Base-by-base conservation (phyloP, 2,888 invertebrate species). In the Drosophila infuscata region DNA sequence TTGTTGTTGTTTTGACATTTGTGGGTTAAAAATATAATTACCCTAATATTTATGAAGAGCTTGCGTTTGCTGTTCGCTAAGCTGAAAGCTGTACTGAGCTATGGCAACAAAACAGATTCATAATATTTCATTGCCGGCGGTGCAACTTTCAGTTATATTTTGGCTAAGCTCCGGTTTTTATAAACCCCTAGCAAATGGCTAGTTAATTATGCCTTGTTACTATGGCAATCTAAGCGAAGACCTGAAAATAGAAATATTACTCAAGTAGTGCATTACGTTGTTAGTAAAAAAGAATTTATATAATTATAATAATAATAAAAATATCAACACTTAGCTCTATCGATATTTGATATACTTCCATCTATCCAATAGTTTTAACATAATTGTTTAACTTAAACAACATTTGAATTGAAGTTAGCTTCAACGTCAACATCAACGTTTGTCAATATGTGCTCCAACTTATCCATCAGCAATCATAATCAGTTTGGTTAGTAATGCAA, bases 1-100 rank as follows among this genome's bases (percentile, higher is more conserved):
- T 41, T 68, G 67, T 30, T 71, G 52, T 29, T 72, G 57, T 78
- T 81, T 78, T 89, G 85, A 84, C 86, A 87, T 89, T 87, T 87
- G 74, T 87, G 82, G 81, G 89, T 76, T 85, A 86, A 62, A 74
- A 76, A 81, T 76, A 88, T 83, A 86, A 85, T 81, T 86, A 85
- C 63, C 75, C 76, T 67, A 75, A 79, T 84, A 83, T 77, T 79
- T 70, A 69, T 85, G 71, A 72, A 75, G 65, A 74, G 69, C 51
- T 76, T 56, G 66, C 38, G 64, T 52, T 25, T 53, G 9, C 17
- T 53, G 20, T 20, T 17, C 52, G 58, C 56, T 33, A 25, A 49
- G 38, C 15, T 15, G 15, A 67, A 32, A 56, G 61, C 58, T 52
- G 53, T 30, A 32, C 43, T 15, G n/a, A 43, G 33, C 54, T 12